These are phyloP conservation scores for Caenorhabditis panamensis DNA, from an alignment of 2,888 invertebrate species.

Conservation along the genomic window DNA sequence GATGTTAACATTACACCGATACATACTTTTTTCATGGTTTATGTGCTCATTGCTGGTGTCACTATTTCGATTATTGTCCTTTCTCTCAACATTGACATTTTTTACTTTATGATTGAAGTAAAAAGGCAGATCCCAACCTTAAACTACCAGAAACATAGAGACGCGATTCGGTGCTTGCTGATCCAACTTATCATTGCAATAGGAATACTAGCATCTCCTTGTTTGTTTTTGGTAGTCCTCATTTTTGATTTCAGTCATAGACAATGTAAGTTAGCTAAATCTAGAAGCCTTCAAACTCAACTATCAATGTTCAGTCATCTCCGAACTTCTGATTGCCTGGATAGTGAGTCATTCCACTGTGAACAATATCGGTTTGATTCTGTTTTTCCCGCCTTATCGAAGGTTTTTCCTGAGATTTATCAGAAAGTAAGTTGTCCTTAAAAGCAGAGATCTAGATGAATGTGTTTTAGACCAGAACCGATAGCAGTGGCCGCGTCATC, in stretches of 20 bases:
- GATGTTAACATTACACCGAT: too few relatives aligned
- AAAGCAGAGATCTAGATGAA: too few relatives aligned
- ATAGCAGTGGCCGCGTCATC: too few relatives aligned
- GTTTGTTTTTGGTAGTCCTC: background rate
- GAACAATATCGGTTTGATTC: background rate
- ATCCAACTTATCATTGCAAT: background rate
- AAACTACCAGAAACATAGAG: constrained; percentile 4
- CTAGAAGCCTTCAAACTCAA: too few relatives aligned
- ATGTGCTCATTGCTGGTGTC: background rate
- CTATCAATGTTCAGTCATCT: background rate
- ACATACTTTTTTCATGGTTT: too few relatives aligned
- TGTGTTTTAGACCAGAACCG: too few relatives aligned
- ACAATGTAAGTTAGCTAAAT: too few relatives aligned
- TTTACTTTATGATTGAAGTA: background rate
- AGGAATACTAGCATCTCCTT: background rate
- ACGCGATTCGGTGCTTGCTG: background rate
- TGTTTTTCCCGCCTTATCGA: background rate
- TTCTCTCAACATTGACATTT: background rate
- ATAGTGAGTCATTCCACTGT: background rate
- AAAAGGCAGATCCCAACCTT: background rate
- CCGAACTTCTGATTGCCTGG: background rate
- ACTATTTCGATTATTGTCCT: background rate
- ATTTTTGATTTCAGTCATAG: background rate
- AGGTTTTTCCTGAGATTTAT: too few relatives aligned
- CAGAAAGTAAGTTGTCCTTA: too few relatives aligned